Evolutionary conservation across 2,888 invertebrate genomes (phyloP).

Genomic region (Sisyra terminalis): DNA sequence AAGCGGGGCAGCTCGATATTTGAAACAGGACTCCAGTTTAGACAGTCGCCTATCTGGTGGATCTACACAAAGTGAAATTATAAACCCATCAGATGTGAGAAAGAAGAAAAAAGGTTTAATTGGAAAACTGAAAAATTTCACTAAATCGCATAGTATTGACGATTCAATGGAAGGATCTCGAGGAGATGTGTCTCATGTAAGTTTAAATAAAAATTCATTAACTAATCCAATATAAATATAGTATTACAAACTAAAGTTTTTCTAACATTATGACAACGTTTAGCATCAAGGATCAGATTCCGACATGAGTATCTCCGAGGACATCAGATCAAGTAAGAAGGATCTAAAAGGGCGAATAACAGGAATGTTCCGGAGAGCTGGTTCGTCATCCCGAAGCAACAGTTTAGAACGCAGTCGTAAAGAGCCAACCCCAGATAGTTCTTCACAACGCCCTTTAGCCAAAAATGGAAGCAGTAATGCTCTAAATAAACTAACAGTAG

Average conservation of each 20-base stretch:
- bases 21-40: slow-evolving; percentile 58
- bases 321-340: slow-evolving; percentile 44
- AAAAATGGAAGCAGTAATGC: not conserved
- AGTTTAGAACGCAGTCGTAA: slow-evolving; percentile 14
- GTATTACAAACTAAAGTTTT: slow-evolving; percentile 7
- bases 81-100: slow-evolving; percentile 48
- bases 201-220: too few species aligned
- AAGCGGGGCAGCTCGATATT: slow-evolving; percentile 31
- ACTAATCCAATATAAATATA: slow-evolving; percentile 1
- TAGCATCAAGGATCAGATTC: slow-evolving; percentile 51
- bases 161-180: slow-evolving; percentile 36
- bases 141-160: slow-evolving; percentile 70
- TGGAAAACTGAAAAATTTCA: slow-evolving; percentile 69
- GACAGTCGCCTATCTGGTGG: slow-evolving; percentile 73
- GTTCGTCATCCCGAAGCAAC: slow-evolving; percentile 45
- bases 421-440: slow-evolving; percentile 17
- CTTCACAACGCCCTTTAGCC: slow-evolving; percentile 34
- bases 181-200: slow-evolving; percentile 37
- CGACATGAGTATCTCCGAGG: slow-evolving; percentile 48
- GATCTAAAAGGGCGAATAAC: slow-evolving; percentile 66
- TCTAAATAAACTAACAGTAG: too few species aligned
- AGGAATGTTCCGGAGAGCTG: slow-evolving; percentile 63
- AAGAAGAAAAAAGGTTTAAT: slow-evolving; percentile 68
- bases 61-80: slow-evolving; percentile 68
- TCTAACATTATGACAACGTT: slow-evolving; percentile 6